phyloP scores from a whole-genome alignment of 2,888 invertebrate genomes.

The Agrochola lychnidis region DNA sequence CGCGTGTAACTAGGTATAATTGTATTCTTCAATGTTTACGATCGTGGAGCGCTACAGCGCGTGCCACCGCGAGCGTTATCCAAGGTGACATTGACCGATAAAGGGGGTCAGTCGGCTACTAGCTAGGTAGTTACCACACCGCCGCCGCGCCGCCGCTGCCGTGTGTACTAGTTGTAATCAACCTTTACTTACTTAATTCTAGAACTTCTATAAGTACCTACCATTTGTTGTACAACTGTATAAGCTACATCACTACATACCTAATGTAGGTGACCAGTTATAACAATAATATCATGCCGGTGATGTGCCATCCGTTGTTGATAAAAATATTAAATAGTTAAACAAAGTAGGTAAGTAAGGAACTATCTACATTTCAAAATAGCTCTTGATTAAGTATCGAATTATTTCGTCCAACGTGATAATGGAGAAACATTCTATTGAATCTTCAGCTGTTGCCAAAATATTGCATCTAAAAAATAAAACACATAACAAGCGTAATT shows the following conservation, averaged over 20 bases:
- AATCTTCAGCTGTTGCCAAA: constrained; percentile 23
- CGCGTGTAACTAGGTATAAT: neutral
- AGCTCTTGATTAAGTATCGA: neutral
- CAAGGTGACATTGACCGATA: constrained; percentile 63
- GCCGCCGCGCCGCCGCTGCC: neutral
- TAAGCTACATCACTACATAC: too few species aligned
- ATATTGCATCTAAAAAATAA: neutral
- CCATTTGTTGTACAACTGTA: neutral
- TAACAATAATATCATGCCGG: neutral
- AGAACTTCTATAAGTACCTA: neutral
- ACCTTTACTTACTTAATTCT: neutral
- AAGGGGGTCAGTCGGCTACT: constrained; percentile 48
- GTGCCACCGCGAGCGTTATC: constrained; percentile 30
- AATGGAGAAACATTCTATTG: neutral
- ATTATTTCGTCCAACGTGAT: constrained; percentile 11
- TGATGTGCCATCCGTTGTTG: neutral
- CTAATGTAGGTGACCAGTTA: neutral
- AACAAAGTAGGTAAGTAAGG: neutral
- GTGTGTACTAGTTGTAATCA: neutral
- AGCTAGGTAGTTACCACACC: neutral
- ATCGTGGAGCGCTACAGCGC: constrained; percentile 16
- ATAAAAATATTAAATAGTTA: neutral
- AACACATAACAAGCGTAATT: constrained; percentile 7
- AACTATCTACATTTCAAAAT: neutral
- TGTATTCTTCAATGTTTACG: constrained; percentile 17